phyloP scores from a whole-genome alignment of 1,140 invertebrate genomes.

The Pseudomyrmex dendroicus region DNA sequence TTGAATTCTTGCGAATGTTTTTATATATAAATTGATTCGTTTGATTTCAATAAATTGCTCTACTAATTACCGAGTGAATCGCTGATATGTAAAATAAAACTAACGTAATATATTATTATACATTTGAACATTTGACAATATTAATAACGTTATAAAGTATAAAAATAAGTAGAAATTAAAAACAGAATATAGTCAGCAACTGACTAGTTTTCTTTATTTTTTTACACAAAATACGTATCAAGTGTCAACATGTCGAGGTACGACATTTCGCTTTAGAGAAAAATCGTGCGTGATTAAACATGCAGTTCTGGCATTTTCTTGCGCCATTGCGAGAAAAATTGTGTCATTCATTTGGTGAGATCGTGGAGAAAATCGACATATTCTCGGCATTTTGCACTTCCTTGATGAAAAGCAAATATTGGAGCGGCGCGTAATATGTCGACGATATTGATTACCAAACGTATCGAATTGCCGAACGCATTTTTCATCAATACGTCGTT shows the following conservation, averaged over 20 bases:
- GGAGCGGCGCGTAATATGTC: slow-evolving; percentile 32
- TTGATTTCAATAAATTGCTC: slow-evolving; percentile 40
- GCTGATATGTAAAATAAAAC: not conserved
- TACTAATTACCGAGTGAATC: slow-evolving; percentile 13
- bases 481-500: slow-evolving; percentile 31
- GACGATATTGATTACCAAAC: slow-evolving; percentile 52
- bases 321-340: slow-evolving; percentile 58
- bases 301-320: slow-evolving; percentile 2
- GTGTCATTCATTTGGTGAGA: slow-evolving; percentile 58
- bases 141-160: not conserved
- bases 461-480: slow-evolving; percentile 61
- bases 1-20: slow-evolving; percentile 34
- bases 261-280: slow-evolving; percentile 36
- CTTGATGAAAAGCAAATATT: slow-evolving; percentile 62
- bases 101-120: not conserved
- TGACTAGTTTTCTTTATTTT: not conserved
- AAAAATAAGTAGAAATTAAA: not conserved
- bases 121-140: no score
- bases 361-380: slow-evolving; percentile 46
- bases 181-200: not conserved
- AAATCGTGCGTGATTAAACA: slow-evolving; percentile 44
- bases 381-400: slow-evolving; percentile 59
- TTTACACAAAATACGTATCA: slow-evolving; percentile 11
- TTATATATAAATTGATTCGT: slow-evolving; percentile 40
- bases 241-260: not conserved